Percentiles rank a stretch among this genome's conserved stretches.
Evolutionary conservation across 2,888 invertebrate species (phyloP).

Genomic region (Nudaria mundana): DNA sequence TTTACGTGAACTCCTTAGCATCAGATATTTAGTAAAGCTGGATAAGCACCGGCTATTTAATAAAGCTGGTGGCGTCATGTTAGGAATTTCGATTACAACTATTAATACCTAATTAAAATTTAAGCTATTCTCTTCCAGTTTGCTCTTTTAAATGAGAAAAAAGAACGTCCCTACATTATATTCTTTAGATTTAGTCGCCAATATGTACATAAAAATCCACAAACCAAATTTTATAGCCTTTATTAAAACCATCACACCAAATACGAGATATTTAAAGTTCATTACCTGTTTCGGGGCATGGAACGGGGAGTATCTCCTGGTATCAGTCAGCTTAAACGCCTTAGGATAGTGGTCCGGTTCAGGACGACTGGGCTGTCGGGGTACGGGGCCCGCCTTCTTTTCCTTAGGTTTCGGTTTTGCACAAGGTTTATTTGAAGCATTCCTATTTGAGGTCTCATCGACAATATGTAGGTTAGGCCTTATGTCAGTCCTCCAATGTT

Average conservation of each 20-base stretch:
- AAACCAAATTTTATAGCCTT: slow-evolving; percentile 22
- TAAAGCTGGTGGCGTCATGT: too few relatives aligned
- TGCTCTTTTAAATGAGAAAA: too few relatives aligned
- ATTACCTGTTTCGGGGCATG: slow-evolving; percentile 59
- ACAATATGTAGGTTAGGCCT: slow-evolving; percentile 6
- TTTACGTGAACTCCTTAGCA: too few relatives aligned
- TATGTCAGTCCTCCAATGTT: slow-evolving; percentile 17
- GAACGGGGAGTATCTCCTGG: slow-evolving; percentile 62
- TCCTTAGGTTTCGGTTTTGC: not conserved
- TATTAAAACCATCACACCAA: slow-evolving; percentile 19
- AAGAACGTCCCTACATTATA: too few relatives aligned
- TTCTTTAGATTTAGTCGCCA: too few relatives aligned
- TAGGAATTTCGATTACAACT: too few relatives aligned
- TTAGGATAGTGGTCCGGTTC: slow-evolving; percentile 42
- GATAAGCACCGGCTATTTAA: too few relatives aligned
- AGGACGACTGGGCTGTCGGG: slow-evolving; percentile 33
- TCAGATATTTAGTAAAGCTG: too few relatives aligned
- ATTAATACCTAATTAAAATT: too few relatives aligned
- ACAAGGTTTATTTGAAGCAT: slow-evolving; percentile 2
- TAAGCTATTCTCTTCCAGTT: too few relatives aligned
- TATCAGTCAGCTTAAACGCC: slow-evolving; percentile 38
- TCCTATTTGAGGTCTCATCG: slow-evolving; percentile 4
- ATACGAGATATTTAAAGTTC: slow-evolving; percentile 16
- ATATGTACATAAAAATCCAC: too few relatives aligned
- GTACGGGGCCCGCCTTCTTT: slow-evolving; percentile 13